phyloP scores from a whole-genome alignment of 2,888 invertebrate genomes.

The Atrina japonica region DNA sequence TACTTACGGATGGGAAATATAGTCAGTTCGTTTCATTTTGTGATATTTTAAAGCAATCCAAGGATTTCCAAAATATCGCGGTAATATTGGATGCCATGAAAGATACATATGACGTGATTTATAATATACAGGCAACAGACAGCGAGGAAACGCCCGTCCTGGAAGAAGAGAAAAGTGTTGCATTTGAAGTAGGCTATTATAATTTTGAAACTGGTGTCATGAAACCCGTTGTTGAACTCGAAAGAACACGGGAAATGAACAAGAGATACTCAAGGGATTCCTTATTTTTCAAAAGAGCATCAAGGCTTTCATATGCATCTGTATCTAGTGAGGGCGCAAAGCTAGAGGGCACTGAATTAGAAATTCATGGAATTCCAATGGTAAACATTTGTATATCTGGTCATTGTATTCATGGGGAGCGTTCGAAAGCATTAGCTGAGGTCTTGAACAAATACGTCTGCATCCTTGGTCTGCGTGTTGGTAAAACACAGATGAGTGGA shows the following conservation, averaged over 20 bases:
- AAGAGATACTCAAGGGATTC: conserved; percentile 59
- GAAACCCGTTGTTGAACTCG: conserved; percentile 73
- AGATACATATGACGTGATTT: conserved; percentile 68
- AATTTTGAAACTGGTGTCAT: conserved; percentile 69
- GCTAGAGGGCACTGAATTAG: conserved; percentile 54
- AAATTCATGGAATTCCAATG: conserved; percentile 70
- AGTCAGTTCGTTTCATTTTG: conserved; percentile 70
- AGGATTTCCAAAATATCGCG: conserved; percentile 64
- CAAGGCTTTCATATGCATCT: conserved; percentile 65
- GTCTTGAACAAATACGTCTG: conserved; percentile 69
- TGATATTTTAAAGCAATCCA: conserved; percentile 63
- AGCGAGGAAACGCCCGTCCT: conserved; percentile 60
- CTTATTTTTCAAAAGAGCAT: conserved; percentile 60
- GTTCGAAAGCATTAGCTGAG: conserved; percentile 64
- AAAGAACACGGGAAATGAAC: conserved; percentile 61
- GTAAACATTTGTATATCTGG: conserved; percentile 75
- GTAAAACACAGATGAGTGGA: conserved; percentile 73
- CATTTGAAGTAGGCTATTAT: conserved; percentile 74
- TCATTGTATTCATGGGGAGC: conserved; percentile 66
- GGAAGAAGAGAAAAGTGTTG: conserved; percentile 72
- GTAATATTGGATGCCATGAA: conserved; percentile 72
- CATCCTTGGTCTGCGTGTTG: conserved; percentile 74
- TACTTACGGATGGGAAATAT: conserved; percentile 61
- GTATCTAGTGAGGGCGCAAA: conserved; percentile 56
- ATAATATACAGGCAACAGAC: conserved; percentile 56